Percentiles rank a stretch among this genome's conserved stretches.
Conservation (phyloP, 2,888 invertebrate genomes). For the Eupeodes luniger region DNA sequence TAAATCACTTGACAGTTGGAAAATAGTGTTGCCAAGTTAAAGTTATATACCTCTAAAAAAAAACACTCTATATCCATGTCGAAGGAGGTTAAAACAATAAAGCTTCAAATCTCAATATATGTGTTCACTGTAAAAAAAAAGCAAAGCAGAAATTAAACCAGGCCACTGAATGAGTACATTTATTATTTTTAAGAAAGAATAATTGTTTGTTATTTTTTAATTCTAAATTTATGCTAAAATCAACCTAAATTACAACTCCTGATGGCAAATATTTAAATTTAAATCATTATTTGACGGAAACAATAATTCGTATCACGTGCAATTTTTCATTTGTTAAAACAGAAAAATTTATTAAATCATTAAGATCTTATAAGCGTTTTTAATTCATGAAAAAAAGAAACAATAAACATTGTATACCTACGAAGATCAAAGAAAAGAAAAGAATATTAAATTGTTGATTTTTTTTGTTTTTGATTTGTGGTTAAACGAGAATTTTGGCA, state of each 20-base stretch:
- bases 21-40: too few relatives aligned
- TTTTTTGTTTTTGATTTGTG: slow-evolving; percentile 15
- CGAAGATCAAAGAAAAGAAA: neutral
- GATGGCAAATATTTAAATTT: neutral
- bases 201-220: neutral
- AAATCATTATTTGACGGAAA: neutral
- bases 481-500: slow-evolving; percentile 39
- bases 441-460: slow-evolving; percentile 22
- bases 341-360: neutral
- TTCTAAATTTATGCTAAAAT: slow-evolving; percentile 23
- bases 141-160: neutral
- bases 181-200: slow-evolving; percentile 1
- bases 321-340: neutral
- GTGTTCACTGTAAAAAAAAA: neutral
- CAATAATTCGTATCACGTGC: neutral
- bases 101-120: too few relatives aligned
- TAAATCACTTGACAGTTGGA: too few relatives aligned
- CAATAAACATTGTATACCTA: neutral
- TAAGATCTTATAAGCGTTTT: neutral
- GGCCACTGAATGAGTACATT: slow-evolving; percentile 7
- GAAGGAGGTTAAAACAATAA: too few relatives aligned
- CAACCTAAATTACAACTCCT: slow-evolving; percentile 12
- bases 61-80: too few relatives aligned
- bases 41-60: too few relatives aligned
- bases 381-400: neutral